Percentiles rank a stretch among this genome's conserved stretches.
Conservation (phyloP, 2,113 vertebrate species). For the Callochromis pleurospilus region DNA sequence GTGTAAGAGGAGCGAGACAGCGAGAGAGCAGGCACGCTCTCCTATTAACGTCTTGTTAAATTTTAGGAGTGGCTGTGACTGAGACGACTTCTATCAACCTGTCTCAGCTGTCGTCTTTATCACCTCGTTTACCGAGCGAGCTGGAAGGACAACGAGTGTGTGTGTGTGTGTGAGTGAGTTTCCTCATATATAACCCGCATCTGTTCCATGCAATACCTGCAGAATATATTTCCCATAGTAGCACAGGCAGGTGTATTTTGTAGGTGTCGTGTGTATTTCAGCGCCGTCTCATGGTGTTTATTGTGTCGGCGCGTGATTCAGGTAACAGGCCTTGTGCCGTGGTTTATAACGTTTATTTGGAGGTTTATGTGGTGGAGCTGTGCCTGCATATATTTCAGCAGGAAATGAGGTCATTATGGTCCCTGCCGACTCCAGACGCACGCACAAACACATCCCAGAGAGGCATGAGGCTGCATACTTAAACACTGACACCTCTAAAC, state of each 20-base stretch:
- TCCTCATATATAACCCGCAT: not conserved
- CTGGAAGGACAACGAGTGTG: not conserved
- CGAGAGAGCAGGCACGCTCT: not conserved
- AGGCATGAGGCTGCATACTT: slow-evolving; percentile 46
- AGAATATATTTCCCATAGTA: not conserved
- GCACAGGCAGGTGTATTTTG: not conserved
- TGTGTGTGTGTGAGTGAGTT: not conserved
- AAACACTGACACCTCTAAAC: slow-evolving; percentile 29
- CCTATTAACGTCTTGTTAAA: slow-evolving; percentile 12
- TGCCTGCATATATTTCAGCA: slow-evolving; percentile 46
- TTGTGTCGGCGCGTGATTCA: not conserved
- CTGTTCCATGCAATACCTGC: not conserved
- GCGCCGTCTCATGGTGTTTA: not conserved
- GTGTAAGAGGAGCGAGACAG: not conserved
- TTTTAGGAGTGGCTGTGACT: slow-evolving; percentile 5
- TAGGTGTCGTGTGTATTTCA: not conserved
- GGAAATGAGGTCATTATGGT: slow-evolving; percentile 50
- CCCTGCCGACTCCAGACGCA: not conserved
- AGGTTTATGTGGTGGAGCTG: slow-evolving; percentile 46
- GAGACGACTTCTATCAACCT: slow-evolving; percentile 8
- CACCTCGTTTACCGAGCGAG: not conserved
- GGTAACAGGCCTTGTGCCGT: not conserved
- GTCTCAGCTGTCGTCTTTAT: slow-evolving; percentile 5
- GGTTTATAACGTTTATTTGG: slow-evolving; percentile 35
- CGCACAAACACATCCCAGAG: not conserved